A percentile compares a stretch with the other conserved stretches of the same genome.
These are phyloP conservation scores for Chloroceryle inda DNA, from an alignment of 2,797 vertebrate species.

Conservation along the genomic window DNA sequence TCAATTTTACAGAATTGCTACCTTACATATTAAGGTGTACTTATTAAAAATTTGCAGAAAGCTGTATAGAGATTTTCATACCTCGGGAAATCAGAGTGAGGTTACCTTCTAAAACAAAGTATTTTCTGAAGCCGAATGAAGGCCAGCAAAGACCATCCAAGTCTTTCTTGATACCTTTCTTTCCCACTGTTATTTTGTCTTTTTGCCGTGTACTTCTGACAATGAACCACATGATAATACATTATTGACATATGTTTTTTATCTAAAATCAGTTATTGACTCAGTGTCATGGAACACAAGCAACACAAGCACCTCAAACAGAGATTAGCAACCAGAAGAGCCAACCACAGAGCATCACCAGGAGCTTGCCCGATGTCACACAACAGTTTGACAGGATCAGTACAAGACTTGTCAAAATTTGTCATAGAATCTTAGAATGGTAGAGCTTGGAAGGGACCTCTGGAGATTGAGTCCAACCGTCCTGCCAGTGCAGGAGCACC, in stretches of 20 bases:
- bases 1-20: neutral
- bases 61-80: neutral
- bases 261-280: neutral
- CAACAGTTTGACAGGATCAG: neutral
- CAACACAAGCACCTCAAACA: neutral
- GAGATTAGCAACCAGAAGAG: neutral
- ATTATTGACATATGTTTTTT: neutral
- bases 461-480: too few species aligned
- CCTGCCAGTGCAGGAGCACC: too few species aligned
- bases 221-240: neutral
- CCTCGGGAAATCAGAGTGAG: neutral
- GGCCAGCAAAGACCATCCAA: neutral
- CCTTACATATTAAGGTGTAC: neutral
- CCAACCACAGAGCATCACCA: neutral
- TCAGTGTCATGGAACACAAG: neutral
- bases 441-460: too few species aligned
- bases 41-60: neutral
- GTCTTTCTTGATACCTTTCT: neutral
- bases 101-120: neutral
- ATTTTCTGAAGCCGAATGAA: neutral
- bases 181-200: neutral
- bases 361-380: neutral
- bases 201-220: neutral
- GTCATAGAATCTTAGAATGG: neutral
- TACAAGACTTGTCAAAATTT: neutral